Base-by-base conservation (phyloP, 64 coral and sea anemone genomes). In the Stichodactyla mertensii region DNA sequence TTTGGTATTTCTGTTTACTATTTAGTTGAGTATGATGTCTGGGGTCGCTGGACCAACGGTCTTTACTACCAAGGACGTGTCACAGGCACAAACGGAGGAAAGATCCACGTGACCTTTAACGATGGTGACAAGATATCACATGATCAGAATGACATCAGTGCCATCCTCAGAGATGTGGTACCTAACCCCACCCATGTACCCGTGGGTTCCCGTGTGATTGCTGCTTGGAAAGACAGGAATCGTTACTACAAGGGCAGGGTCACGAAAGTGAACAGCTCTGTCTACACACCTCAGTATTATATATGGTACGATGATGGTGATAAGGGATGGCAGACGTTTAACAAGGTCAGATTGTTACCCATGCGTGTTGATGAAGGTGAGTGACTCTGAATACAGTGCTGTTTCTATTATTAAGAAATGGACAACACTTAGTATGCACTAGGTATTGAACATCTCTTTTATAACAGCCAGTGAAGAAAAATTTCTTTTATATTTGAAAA, bases 81-180 rank as follows among this genome's bases (percentile, higher is more conserved):
- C 24, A 87, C 77, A 18, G 86, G 64, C 67, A 59, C 80, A 0
- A 45, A 2, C 36, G 85, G 82, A 71, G 61, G 52, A 3, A 71
- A 58, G 20, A 84, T 95, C 10, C 61, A 79, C 14, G 78, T 95
- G 82, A 86, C 61, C 14, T 91, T 91, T 86, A 77, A 91, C 52
- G 89, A 91, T 82, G 89, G 89, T 52, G 89, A 91, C 67, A 85
- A 53, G 18, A 87, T 91, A n/a, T 67, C 69, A 20, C 89, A 80
- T 82, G 85, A 81, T 14, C 22, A 80, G 53, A 53, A 22, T 55
- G 89, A 91, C 22, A 22, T 56, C 6, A 15, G 28, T 22, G 89
- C 89, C 57, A 84, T 91, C 0, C 31, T 91, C 6, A 56, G 64
- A 56, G 89, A 91, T 54, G 36, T 51, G 12, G 66, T 80, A 8